Base-by-base conservation (phyloP, 2,797 vertebrate species). In the Gorsachius magnificus region DNA sequence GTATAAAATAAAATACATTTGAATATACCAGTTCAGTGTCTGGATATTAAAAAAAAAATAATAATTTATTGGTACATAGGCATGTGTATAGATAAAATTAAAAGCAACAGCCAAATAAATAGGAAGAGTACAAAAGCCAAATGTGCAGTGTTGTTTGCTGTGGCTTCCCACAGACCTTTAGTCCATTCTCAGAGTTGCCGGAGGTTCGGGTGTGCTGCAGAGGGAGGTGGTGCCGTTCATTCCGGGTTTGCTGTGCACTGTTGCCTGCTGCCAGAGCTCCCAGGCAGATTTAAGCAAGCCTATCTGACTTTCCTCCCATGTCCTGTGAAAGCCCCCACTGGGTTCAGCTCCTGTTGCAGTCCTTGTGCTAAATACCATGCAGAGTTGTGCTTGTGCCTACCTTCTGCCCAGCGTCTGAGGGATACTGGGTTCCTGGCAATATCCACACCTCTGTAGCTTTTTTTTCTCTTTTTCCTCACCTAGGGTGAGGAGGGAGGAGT, bases 391-490 rank as follows among this genome's bases (percentile, higher is more conserved):
- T 6, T 18, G 10, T 60, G 63, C 11, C 25, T 21, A 5, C 18
- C 5, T 16, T 56, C 43, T 69, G 35, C 36, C 35, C 70, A 21
- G 22, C 35, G 71, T 7, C 31, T 33, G 35, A 5, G 16, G 24
- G n/a, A 82, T 5, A n/a, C 53, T 13, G 6, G 2, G 3, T 13
- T 75, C 46, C 68, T 38, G 60, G 24, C 11, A n/a, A 3, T 9
- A 19, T 6, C 16, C 16, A 0, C 6, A 5, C 61, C n/a, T 81
- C 28, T 2, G 0, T 10, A 29, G 12, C 2, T 26, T 51, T 53
- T 15, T 36, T 22, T 10, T n/a, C 48, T 45, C 24, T 38, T 9
- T 45, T 51, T 41, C 24, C 21, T 78, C 18, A 5, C 22, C 22
- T 50, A 21, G 14, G 28, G 5, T 28, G 61, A 87, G 33, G 31